Evolutionary conservation across 1,140 invertebrate species (phyloP).

Genomic region (Pteromalus puparum): DNA sequence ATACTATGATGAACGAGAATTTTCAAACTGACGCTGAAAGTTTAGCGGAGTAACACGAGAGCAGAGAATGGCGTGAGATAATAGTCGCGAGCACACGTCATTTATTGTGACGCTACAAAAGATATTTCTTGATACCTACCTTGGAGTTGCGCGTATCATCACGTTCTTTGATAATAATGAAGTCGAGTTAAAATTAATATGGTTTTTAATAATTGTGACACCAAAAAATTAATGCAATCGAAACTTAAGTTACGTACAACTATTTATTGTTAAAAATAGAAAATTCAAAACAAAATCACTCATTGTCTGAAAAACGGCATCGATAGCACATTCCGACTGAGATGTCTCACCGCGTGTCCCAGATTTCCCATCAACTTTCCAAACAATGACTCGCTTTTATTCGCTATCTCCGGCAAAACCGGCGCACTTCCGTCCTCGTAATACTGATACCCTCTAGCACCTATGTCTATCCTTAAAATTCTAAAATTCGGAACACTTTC

Average conservation of each 20-base stretch:
- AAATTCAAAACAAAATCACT: neutral
- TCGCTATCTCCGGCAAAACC: constrained; percentile 59
- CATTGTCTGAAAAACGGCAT: neutral
- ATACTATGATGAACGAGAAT: neutral
- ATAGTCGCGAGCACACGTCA: too few species aligned
- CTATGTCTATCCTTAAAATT: constrained; percentile 74
- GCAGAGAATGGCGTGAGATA: too few species aligned
- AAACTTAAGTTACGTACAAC: neutral
- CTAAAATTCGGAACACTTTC: constrained; percentile 77
- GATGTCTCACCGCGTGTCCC: neutral
- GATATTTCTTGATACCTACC: too few species aligned
- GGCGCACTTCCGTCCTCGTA: constrained; percentile 67
- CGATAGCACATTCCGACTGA: neutral
- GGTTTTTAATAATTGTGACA: too few species aligned
- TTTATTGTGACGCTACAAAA: too few species aligned
- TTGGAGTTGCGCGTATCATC: too few species aligned
- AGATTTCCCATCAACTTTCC: neutral
- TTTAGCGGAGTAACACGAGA: too few species aligned
- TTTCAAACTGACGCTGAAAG: neutral
- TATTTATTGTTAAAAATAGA: neutral
- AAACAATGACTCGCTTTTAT: neutral
- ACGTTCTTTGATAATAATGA: too few species aligned
- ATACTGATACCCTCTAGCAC: constrained; percentile 81
- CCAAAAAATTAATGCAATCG: neutral
- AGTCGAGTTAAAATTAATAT: too few species aligned